Base-by-base conservation (phyloP, 2,888 invertebrate genomes). In the Dicranocentrus wangi region DNA sequence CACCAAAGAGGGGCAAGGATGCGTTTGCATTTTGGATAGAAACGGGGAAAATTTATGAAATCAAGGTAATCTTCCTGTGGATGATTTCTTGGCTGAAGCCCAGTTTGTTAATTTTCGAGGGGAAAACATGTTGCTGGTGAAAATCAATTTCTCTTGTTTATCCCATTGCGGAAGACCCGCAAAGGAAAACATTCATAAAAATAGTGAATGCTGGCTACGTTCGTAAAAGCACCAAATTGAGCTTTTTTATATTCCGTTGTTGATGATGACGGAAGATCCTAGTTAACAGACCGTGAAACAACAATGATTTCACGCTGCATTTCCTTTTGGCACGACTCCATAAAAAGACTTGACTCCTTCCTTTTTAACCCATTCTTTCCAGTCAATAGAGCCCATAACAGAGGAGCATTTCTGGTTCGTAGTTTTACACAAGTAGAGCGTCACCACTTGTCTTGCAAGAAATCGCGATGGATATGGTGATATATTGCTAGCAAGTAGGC, bases 261-360 rank as follows among this genome's bases (percentile, higher is more conserved):
- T 65, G 42, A 65, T 65, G 65, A 65, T 65, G 65, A 43, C 43
- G 43, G 43, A 43, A 23, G 68, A 68, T 68, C 51, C 51, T n/a
- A 39, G 13, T 53, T 32, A 70, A 70, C 58, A 60, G 43, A 27
- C 32, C 47, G 42, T 47, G 61, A 43, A 72, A 72, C 70, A 72
- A 61, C 58, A 47, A 61, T 43, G 71, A 72, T 72, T 72, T 72
- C 47, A 72, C 43, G 71, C 71, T 72, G 71, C 71, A 72, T 72
- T 72, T 72, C 71, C 71, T 39, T 27, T 72, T 61, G 71, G 61
- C 71, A 72, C 58, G 1, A 17, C 25, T 70, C 70, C 70, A 70
- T 55, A 25, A 58, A 58, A 42, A 58, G 32, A 58, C 23, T 42
- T 58, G 39, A 70, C 70, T 58, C 27, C 7, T 28, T 68, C 42